phyloP scores from a whole-genome alignment of 2,888 invertebrate genomes.

The Ophion ellenae region DNA sequence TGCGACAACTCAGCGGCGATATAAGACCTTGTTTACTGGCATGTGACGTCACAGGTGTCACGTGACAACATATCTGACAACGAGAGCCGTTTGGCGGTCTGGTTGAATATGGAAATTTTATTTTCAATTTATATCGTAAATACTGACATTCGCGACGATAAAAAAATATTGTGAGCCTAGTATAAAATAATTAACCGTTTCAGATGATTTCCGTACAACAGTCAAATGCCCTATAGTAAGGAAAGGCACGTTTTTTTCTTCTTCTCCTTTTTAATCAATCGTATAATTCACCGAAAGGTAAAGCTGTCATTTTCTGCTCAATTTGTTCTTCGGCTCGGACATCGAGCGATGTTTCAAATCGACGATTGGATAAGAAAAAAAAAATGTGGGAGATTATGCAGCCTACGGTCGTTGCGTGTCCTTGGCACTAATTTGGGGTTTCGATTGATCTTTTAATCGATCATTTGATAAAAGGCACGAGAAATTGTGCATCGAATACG shows the following conservation, averaged over 20 bases:
- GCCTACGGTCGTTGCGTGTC: neutral
- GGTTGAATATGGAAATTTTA: too few species aligned
- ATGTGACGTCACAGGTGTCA: too few species aligned
- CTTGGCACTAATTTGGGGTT: slow-evolving; percentile 15
- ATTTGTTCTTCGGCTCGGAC: neutral
- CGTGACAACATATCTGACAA: too few species aligned
- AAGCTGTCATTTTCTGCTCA: neutral
- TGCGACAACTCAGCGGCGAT: too few species aligned
- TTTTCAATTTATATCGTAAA: too few species aligned
- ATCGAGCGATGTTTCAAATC: neutral
- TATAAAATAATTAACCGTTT: too few species aligned
- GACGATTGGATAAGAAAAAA: slow-evolving; percentile 5
- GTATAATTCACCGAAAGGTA: neutral
- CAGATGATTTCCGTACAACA: too few species aligned
- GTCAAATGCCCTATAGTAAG: neutral
- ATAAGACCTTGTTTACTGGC: too few species aligned
- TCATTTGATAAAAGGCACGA: slow-evolving; percentile 6
- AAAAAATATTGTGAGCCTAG: too few species aligned
- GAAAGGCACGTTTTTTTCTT: neutral
- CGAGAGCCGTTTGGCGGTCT: too few species aligned
- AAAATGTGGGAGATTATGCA: neutral
- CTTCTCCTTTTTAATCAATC: neutral
- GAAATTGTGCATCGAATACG: neutral
- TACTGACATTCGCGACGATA: too few species aligned
- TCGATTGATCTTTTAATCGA: slow-evolving; percentile 12